phyloP scores from a whole-genome alignment of 2,888 invertebrate genomes.

The Diarsia rubi region DNA sequence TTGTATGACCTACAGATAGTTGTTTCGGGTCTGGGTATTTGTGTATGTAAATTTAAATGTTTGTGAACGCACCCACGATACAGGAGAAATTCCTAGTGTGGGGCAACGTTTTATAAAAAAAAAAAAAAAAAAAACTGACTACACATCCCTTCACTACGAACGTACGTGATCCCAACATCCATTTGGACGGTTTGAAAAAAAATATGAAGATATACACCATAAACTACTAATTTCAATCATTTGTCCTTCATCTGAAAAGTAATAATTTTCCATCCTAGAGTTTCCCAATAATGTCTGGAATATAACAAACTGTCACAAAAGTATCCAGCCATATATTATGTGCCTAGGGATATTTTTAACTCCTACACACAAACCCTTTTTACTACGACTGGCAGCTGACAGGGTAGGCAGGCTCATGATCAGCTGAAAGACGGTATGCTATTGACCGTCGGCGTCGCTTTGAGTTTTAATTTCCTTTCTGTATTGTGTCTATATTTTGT shows the following conservation, averaged over 20 bases:
- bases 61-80: too few relatives aligned
- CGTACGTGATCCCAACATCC: not conserved
- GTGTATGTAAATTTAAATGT: too few relatives aligned
- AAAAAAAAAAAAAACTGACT: too few relatives aligned
- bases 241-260: not conserved
- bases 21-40: too few relatives aligned
- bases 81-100: too few relatives aligned
- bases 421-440: not conserved
- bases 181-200: not conserved
- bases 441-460: conserved; percentile 16
- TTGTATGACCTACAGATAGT: too few relatives aligned
- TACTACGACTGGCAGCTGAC: conserved; percentile 47
- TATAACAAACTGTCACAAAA: conserved; percentile 21
- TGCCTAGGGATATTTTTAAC: conserved; percentile 27
- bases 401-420: conserved; percentile 19
- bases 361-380: conserved; percentile 45
- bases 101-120: too few relatives aligned
- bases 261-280: not conserved
- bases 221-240: not conserved
- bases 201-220: not conserved
- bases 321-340: not conserved
- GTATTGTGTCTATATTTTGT: conserved; percentile 5
- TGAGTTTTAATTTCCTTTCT: conserved; percentile 27
- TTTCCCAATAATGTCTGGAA: not conserved
- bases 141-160: too few relatives aligned